Conservation (phyloP, 2,888 invertebrate genomes). For the Drosophila meridiana region DNA sequence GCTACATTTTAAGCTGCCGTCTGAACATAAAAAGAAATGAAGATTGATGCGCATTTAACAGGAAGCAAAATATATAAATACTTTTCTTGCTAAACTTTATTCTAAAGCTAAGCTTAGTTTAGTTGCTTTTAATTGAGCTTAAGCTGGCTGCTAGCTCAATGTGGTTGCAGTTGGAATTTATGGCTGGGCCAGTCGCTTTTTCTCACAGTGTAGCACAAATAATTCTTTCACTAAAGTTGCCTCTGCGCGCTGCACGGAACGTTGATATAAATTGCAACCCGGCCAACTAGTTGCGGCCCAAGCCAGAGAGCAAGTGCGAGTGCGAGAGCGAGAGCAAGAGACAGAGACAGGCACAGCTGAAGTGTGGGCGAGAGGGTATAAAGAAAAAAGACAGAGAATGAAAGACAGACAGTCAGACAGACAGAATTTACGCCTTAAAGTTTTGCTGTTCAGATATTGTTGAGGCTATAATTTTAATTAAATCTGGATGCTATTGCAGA, state of each 20-base stretch:
- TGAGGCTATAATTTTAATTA: constrained; percentile 76
- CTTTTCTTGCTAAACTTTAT: background rate
- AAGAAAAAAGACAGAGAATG: constrained; percentile 6
- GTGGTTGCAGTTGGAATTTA: background rate
- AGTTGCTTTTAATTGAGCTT: constrained; percentile 8
- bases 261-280: constrained; percentile 64
- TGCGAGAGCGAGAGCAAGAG: background rate
- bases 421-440: constrained; percentile 72
- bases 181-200: background rate
- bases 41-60: background rate
- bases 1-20: background rate
- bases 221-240: constrained; percentile 50
- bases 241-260: constrained; percentile 29
- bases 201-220: constrained; percentile 40
- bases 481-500: constrained; percentile 54
- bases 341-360: too few species aligned
- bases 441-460: constrained; percentile 70
- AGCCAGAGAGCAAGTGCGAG: background rate
- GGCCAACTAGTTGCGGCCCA: constrained; percentile 28
- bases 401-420: constrained; percentile 29
- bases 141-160: background rate
- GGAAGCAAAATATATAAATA: constrained; percentile 1
- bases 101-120: background rate
- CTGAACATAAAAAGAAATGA: background rate
- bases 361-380: background rate